phyloP scores from a whole-genome alignment of 2,888 invertebrate genomes.

The Litoditis marina region DNA sequence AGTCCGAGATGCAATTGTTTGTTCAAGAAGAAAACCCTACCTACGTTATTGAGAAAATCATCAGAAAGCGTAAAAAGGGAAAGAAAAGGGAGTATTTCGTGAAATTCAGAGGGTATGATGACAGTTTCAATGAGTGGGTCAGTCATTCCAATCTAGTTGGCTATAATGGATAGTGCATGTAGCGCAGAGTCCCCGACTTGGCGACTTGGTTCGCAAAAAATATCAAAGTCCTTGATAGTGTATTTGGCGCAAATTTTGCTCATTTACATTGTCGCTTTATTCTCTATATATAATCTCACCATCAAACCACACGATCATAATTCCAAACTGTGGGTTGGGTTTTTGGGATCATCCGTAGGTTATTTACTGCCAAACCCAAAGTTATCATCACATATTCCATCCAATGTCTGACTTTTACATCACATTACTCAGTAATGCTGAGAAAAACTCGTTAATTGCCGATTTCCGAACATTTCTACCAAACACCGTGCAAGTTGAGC shows the following conservation, averaged over 20 bases:
- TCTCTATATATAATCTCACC: constrained; percentile 11
- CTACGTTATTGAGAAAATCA: not conserved
- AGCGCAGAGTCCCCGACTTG: too few relatives aligned
- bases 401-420: constrained; percentile 10
- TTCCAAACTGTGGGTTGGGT: constrained; percentile 1
- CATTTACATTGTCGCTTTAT: constrained; percentile 9
- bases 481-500: not conserved
- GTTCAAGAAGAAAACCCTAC: not conserved
- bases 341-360: constrained; percentile 7
- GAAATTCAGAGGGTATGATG: constrained; percentile 1
- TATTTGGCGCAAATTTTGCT: constrained; percentile 10
- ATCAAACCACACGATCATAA: not conserved
- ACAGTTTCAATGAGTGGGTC: not conserved
- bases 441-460: constrained; percentile 2
- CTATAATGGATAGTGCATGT: too few relatives aligned
- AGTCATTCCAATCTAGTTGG: not conserved
- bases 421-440: constrained; percentile 8
- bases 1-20: not conserved
- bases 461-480: constrained; percentile 9
- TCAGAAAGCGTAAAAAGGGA: not conserved
- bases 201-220: too few relatives aligned
- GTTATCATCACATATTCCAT: not conserved
- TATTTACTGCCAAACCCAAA: constrained; percentile 14
- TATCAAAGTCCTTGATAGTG: constrained; percentile 11
- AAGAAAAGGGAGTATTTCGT: not conserved